phyloP scores from a whole-genome alignment of 2,113 vertebrate genomes.

The Bothrops jararaca region DNA sequence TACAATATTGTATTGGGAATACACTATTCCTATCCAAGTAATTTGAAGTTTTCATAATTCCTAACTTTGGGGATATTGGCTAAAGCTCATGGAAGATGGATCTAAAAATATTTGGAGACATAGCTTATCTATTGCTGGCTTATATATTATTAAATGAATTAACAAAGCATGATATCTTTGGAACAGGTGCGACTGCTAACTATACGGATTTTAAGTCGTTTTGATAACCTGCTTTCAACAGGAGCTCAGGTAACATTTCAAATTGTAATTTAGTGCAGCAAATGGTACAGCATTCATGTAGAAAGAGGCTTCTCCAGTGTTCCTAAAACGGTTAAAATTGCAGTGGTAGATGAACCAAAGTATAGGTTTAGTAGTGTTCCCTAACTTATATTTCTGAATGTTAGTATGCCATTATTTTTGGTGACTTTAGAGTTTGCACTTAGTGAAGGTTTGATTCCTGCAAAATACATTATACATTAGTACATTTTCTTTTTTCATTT shows the following conservation, averaged over 20 bases:
- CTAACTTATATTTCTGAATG: neutral
- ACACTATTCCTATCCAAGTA: conserved; percentile 1
- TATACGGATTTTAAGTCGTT: conserved; percentile 88
- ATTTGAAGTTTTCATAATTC: neutral
- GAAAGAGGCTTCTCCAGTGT: neutral
- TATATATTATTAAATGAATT: neutral
- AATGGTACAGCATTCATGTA: neutral
- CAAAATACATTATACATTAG: neutral
- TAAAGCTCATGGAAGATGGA: neutral
- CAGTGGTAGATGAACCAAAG: neutral
- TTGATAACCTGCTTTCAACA: conserved; percentile 74
- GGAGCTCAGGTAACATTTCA: conserved; percentile 75
- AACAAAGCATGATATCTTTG: conserved; percentile 27
- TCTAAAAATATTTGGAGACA: neutral
- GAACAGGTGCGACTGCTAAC: conserved; percentile 87
- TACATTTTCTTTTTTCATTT: neutral
- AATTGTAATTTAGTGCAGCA: conserved; percentile 14
- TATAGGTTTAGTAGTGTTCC: neutral
- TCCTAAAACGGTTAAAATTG: neutral
- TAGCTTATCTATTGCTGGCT: neutral
- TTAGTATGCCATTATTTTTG: neutral
- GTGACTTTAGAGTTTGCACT: neutral
- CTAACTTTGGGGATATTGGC: neutral
- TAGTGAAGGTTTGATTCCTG: neutral
- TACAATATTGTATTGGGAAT: neutral